A percentile compares a stretch with the other conserved stretches of the same genome.
Evolutionary conservation across 2,113 vertebrate genomes (phyloP).

Genomic region (Phalacrocorax carbo): DNA sequence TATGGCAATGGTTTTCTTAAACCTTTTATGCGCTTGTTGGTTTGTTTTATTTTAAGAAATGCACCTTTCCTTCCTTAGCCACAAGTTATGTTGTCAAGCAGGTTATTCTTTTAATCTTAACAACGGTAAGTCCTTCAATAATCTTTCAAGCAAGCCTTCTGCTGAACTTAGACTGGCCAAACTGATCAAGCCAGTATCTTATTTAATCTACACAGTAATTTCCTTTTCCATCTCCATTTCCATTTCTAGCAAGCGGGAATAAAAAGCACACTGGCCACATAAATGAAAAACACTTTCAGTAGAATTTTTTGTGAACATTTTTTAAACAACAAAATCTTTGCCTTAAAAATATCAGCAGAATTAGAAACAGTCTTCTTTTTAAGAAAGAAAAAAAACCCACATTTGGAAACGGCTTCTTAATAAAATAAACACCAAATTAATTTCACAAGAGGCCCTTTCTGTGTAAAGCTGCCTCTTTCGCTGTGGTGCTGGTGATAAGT

Average conservation of each 20-base stretch:
- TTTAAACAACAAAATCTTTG: not conserved
- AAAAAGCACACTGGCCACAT: not conserved
- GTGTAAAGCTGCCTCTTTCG: constrained; percentile 69
- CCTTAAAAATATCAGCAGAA: not conserved
- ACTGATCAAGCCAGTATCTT: not conserved
- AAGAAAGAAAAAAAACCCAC: not conserved
- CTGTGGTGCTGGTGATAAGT: constrained; percentile 73
- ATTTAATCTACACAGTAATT: not conserved
- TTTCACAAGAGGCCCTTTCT: constrained; percentile 73
- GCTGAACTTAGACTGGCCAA: not conserved
- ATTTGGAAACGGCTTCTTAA: constrained; percentile 62
- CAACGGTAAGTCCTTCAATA: not conserved
- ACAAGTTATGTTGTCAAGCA: not conserved
- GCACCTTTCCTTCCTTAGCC: not conserved
- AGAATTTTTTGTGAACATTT: not conserved
- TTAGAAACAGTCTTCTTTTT: not conserved
- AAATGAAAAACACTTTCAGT: not conserved
- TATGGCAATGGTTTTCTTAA: not conserved
- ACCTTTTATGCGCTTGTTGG: not conserved
- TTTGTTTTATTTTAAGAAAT: not conserved
- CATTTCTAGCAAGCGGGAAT: not conserved
- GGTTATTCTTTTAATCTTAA: not conserved
- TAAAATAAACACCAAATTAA: constrained; percentile 74
- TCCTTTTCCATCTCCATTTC: not conserved
- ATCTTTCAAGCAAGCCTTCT: not conserved